Conservation (phyloP, 1,140 invertebrate species). For the Steinernema khuongi region DNA sequence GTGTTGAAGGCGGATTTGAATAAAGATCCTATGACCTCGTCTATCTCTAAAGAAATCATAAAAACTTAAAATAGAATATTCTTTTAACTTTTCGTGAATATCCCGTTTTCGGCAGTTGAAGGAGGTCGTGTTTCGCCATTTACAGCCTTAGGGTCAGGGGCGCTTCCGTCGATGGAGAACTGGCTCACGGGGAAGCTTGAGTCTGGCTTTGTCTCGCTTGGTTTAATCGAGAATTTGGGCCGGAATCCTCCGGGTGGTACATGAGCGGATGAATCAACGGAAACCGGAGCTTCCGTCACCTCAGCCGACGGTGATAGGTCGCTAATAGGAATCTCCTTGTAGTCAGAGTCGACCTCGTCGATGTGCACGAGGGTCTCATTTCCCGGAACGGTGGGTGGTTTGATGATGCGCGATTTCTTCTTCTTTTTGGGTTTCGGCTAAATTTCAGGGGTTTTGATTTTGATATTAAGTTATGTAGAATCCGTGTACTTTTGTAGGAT, state of each 20-base stretch:
- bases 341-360: neutral
- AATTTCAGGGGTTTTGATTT: no score
- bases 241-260: neutral
- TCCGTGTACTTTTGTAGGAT: no score
- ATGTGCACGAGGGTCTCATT: neutral
- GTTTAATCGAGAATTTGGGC: slow-evolving; percentile 7
- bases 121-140: neutral
- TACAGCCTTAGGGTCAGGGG: neutral
- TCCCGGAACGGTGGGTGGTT: neutral
- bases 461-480: no score
- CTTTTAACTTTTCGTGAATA: neutral
- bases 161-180: neutral
- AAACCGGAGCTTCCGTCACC: neutral
- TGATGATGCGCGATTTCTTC: neutral
- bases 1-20: neutral
- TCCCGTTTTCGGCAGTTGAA: neutral
- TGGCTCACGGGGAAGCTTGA: neutral
- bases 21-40: neutral
- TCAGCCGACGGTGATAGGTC: neutral
- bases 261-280: neutral
- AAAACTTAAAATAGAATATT: neutral
- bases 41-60: neutral
- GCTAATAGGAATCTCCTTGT: no score
- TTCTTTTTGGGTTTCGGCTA: neutral
- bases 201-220: neutral